Evolutionary conservation across 2,113 vertebrate species (phyloP).

Genomic region (Girardinichthys multiradiatus): DNA sequence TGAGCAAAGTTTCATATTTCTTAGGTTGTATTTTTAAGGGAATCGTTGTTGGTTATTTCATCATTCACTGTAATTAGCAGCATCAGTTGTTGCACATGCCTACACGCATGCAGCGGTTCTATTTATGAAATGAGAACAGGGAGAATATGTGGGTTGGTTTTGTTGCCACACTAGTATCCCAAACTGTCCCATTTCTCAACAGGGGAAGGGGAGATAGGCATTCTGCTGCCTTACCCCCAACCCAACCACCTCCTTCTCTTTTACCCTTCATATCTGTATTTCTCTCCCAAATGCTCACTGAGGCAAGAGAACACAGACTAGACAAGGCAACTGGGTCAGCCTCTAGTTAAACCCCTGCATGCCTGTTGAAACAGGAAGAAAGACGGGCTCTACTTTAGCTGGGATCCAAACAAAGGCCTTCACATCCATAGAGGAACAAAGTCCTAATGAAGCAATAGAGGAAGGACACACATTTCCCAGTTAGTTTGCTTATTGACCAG

Average conservation of each 20-base stretch:
- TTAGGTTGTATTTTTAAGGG: no score
- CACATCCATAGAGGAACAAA: slow-evolving; percentile 39
- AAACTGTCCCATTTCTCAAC: slow-evolving; percentile 69
- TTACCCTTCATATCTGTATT: slow-evolving; percentile 32
- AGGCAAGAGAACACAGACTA: slow-evolving; percentile 28
- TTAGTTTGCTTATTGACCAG: slow-evolving; percentile 45
- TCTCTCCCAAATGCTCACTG: slow-evolving; percentile 17
- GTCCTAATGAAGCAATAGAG: slow-evolving; percentile 56
- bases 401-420: slow-evolving; percentile 54
- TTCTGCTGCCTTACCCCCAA: slow-evolving; percentile 25
- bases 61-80: neutral
- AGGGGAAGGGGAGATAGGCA: slow-evolving; percentile 40
- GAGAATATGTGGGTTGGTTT: slow-evolving; percentile 58
- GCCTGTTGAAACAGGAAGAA: slow-evolving; percentile 50
- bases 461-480: slow-evolving; percentile 12
- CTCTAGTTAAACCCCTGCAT: slow-evolving; percentile 43
- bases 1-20: no score
- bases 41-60: neutral
- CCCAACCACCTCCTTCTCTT: neutral
- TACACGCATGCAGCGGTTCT: slow-evolving; percentile 49
- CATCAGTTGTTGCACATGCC: slow-evolving; percentile 43
- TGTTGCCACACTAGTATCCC: slow-evolving; percentile 36
- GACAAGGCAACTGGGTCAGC: slow-evolving; percentile 67
- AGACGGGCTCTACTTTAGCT: slow-evolving; percentile 48
- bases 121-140: slow-evolving; percentile 50